A percentile compares a stretch with the other conserved stretches of the same genome.
These are phyloP conservation scores for Daboia siamensis DNA, from an alignment of 2,113 vertebrate genomes.

Conservation along the genomic window DNA sequence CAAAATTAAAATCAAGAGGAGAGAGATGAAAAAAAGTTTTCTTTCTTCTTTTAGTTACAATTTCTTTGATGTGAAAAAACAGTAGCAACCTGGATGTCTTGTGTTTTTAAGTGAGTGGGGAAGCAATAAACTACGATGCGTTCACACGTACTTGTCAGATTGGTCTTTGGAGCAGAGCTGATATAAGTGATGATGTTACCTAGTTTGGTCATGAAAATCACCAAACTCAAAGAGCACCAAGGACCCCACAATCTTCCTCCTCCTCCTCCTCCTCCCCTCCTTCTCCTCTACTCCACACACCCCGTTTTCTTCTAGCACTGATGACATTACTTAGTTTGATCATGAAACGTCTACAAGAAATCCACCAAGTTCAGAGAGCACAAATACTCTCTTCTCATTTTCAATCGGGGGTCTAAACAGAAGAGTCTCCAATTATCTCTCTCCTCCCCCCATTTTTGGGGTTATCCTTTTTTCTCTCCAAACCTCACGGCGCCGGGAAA, in stretches of 20 bases:
- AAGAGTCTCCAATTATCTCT: not conserved
- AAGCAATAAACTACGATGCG: not conserved
- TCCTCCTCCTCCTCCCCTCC: no score
- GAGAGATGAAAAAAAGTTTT: not conserved
- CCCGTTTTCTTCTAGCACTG: no score
- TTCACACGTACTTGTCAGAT: not conserved
- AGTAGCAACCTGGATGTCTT: not conserved
- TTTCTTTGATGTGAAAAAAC: not conserved
- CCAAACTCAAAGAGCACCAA: not conserved
- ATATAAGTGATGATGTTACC: no score
- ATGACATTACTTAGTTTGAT: no score
- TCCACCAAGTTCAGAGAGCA: no score
- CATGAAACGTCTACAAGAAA: no score
- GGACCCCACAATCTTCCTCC: no score
- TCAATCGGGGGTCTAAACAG: not conserved
- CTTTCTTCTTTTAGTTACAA: not conserved
- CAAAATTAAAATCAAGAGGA: not conserved
- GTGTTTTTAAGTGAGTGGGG: not conserved
- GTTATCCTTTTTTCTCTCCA: not conserved
- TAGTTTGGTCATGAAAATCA: not conserved
- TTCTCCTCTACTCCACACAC: no score
- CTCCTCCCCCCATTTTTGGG: no score
- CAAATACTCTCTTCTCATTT: not conserved
- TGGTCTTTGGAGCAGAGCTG: not conserved
- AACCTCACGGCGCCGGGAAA: not conserved